Percentiles rank a stretch among this genome's conserved stretches.
phyloP scores from a whole-genome alignment of 2,113 vertebrate species.

The Nycticryphes semicollaris region DNA sequence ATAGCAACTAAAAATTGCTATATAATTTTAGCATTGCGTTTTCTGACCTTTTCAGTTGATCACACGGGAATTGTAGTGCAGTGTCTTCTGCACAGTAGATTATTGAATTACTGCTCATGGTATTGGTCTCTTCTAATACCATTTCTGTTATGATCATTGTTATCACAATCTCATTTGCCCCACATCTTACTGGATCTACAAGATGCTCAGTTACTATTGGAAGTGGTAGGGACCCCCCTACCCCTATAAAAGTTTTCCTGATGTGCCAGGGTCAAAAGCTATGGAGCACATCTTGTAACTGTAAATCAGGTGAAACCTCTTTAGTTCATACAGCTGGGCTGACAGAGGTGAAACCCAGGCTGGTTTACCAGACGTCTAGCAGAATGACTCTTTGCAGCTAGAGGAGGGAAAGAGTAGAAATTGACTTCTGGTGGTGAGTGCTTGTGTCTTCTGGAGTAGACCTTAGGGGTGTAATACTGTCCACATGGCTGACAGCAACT shows the following conservation, averaged over 20 bases:
- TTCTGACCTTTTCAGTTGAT: conserved; percentile 38
- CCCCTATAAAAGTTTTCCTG: not conserved
- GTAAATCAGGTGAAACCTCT: not conserved
- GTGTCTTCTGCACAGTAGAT: conserved; percentile 29
- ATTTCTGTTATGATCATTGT: not conserved
- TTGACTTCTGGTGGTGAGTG: not conserved
- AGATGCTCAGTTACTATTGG: not conserved
- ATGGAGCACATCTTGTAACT: fast-evolving
- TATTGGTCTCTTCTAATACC: not conserved
- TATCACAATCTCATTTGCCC: not conserved
- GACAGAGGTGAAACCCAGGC: not conserved
- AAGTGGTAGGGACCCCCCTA: not conserved
- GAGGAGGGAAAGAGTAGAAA: not conserved
- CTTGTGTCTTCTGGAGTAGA: not conserved
- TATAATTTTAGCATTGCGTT: conserved; percentile 43
- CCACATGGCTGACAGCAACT: not conserved
- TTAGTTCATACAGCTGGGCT: not conserved
- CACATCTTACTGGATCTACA: not conserved
- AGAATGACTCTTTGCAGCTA: not conserved
- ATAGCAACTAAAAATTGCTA: conserved; percentile 16
- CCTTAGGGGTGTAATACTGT: not conserved
- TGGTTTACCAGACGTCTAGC: not conserved
- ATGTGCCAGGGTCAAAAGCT: fast-evolving
- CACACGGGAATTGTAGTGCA: not conserved
- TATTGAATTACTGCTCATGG: not conserved